Evolutionary conservation across 2,888 invertebrate species (phyloP).

Genomic region (Operophtera brumata): DNA sequence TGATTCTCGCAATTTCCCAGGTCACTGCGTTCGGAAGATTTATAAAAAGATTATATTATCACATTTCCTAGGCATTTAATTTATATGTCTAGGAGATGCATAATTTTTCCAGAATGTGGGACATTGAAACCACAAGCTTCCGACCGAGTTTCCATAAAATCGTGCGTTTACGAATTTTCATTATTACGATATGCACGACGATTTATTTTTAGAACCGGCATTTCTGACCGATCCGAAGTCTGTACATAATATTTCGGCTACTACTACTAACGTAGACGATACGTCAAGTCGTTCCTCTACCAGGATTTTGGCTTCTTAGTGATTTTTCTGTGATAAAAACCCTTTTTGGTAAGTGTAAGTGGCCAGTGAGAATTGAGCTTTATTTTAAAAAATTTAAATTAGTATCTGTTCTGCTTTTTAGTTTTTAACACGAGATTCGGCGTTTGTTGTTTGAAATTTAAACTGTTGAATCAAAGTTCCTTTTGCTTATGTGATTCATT

Average conservation of each 20-base stretch:
- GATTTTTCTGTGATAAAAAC: slow-evolving; percentile 27
- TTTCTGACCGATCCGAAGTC: slow-evolving; percentile 35
- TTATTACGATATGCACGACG: slow-evolving; percentile 44
- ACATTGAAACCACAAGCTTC: slow-evolving; percentile 21
- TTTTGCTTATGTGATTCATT: not conserved
- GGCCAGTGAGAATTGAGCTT: slow-evolving; percentile 11
- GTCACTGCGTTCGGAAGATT: too few species aligned
- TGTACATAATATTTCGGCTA: slow-evolving; percentile 36
- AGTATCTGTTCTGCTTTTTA: not conserved
- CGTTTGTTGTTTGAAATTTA: slow-evolving; percentile 1
- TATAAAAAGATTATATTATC: too few species aligned
- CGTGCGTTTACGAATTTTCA: slow-evolving; percentile 49
- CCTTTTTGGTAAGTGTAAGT: slow-evolving; percentile 27
- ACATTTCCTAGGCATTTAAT: too few species aligned
- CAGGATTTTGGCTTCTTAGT: slow-evolving; percentile 22
- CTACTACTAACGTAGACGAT: slow-evolving; percentile 32
- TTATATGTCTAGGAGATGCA: too few species aligned
- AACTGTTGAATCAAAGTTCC: not conserved
- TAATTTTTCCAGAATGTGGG: not conserved
- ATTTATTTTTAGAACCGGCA: slow-evolving; percentile 54
- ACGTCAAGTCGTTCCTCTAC: slow-evolving; percentile 27
- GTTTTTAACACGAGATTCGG: not conserved
- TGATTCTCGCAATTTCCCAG: too few species aligned
- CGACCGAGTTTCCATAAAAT: slow-evolving; percentile 34
- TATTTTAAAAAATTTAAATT: slow-evolving; percentile 1